phyloP scores from a whole-genome alignment of 23 tunicate species.

The Trididemnum miniatum region DNA sequence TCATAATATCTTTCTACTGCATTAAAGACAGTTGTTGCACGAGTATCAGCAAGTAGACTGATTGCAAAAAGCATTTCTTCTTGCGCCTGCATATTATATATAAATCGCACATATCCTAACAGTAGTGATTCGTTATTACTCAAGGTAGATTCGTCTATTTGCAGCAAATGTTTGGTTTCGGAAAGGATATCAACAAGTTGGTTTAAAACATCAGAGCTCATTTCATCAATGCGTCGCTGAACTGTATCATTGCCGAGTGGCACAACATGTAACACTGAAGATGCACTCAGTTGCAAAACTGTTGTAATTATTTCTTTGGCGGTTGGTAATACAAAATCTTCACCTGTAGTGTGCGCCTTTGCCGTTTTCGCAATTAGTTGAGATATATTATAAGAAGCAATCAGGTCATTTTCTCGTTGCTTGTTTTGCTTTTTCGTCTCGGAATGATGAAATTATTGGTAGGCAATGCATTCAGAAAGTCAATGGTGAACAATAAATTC shows the following conservation, averaged over 20 bases:
- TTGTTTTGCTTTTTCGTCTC: too few relatives aligned
- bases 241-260: constrained; percentile 37
- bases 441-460: too few relatives aligned
- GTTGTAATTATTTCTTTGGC: constrained; percentile 48
- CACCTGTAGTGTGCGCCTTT: constrained; percentile 53
- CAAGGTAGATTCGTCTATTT: too few relatives aligned
- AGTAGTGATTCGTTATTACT: constrained; percentile 13
- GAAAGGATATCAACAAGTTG: neutral
- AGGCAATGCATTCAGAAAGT: neutral
- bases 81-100: constrained; percentile 36
- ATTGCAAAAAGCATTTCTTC: constrained; percentile 57
- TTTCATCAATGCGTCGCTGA: constrained; percentile 31
- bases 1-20: constrained; percentile 34
- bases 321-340: constrained; percentile 47
- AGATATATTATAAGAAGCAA: constrained; percentile 56
- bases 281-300: constrained; percentile 48
- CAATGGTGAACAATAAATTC: too few relatives aligned
- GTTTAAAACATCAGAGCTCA: too few relatives aligned
- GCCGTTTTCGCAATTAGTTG: constrained; percentile 56
- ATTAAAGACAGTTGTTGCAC: constrained; percentile 54
- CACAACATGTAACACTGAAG: constrained; percentile 30
- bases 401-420: constrained; percentile 44
- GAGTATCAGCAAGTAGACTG: constrained; percentile 47
- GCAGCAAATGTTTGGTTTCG: too few relatives aligned
- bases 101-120: too few relatives aligned